Percentiles rank a stretch among this genome's conserved stretches.
These are phyloP conservation scores for Gymnoscelis rufifasciata DNA, from an alignment of 2,888 invertebrate genomes.

Conservation along the genomic window DNA sequence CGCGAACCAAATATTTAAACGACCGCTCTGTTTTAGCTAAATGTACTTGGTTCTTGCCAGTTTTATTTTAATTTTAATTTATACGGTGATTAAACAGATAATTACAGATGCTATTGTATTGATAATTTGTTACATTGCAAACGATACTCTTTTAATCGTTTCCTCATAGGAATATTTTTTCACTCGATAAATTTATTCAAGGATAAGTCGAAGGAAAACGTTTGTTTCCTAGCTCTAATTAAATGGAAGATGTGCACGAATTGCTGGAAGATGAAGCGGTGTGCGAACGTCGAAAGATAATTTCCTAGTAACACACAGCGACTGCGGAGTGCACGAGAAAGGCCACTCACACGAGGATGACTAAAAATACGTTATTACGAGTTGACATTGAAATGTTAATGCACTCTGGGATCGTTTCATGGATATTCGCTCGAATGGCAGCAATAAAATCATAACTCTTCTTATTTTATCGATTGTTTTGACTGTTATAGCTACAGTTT, in stretches of 20 bases:
- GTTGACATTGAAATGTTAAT: slow-evolving; percentile 79
- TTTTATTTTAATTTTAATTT: slow-evolving; percentile 14
- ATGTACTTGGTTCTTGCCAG: slow-evolving; percentile 24
- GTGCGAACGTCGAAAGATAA: slow-evolving; percentile 56
- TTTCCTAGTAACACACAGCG: slow-evolving; percentile 56
- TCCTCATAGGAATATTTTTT: slow-evolving; percentile 43
- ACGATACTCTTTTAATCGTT: slow-evolving; percentile 58
- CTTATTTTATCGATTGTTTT: slow-evolving; percentile 66
- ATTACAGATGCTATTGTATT: slow-evolving; percentile 51
- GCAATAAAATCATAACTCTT: slow-evolving; percentile 47
- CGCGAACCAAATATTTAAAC: slow-evolving; percentile 39
- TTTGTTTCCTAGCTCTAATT: slow-evolving; percentile 32
- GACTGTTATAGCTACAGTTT: slow-evolving; percentile 54
- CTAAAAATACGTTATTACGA: slow-evolving; percentile 73
- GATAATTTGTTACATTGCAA: slow-evolving; percentile 53
- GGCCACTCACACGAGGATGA: slow-evolving; percentile 66
- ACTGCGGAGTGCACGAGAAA: slow-evolving; percentile 48
- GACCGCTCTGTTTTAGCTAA: slow-evolving; percentile 35
- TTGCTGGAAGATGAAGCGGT: slow-evolving; percentile 35
- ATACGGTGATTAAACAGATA: slow-evolving; percentile 48
- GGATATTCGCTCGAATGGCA: slow-evolving; percentile 47
- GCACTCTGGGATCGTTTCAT: slow-evolving; percentile 68
- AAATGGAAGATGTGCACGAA: slow-evolving; percentile 32
- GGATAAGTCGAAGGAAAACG: slow-evolving; percentile 29
- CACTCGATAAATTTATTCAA: slow-evolving; percentile 19